Base-by-base conservation (phyloP, 2,888 invertebrate genomes). In the Camptogramma bilineatum region DNA sequence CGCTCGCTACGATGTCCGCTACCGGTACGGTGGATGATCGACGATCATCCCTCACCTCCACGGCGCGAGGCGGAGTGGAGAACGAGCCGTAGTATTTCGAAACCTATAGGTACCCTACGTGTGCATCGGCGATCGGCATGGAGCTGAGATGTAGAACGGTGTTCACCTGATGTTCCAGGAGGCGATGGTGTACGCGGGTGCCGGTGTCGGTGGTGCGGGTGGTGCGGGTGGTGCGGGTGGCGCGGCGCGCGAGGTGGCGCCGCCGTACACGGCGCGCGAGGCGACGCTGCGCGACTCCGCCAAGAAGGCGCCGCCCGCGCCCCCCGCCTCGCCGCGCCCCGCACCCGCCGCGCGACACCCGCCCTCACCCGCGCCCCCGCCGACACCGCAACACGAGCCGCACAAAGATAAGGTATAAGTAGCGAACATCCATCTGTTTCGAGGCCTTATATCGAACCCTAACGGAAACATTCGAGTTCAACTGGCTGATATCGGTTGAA, bases 271-370 rank as follows among this genome's bases (percentile, higher is more conserved):
- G 68, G 75, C 79, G 67, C 88, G 87, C 77, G 76, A 85, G 31
- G 78, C 82, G 60, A 82, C 87, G 53, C 80, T 89, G 42, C 83
- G 87, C 16, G 91, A 91, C 78, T 80, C 84, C 65, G 87, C 88
- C 69, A 91, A 91, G 80, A 91, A 91, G 73, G 88, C 87, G 10
- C 83, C 24, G 4, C 31, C 69, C 57, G 42, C 72, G 34, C 56
- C 62, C 24, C 46, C 67, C 19, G 50, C 67, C 18, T 19, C 72
- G n/a, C 28, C 60, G 21, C 62, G 51, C 34, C 70, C 62, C 66
- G 52, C 60, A 52, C 64, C 56, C 16, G 48, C 58, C 34, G 34
- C 59, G 48, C 62, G 62, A 53, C 58, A 70, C 56, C 64, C 64
- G 48, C 56, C 63, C 18, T 48, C 53, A 50, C 68, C 64, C 65